Evolutionary conservation across 2,113 vertebrate genomes (phyloP), one percentile per base, ranked within the genome.

Genomic region (Heterotilapia buettikoferi): DNA sequence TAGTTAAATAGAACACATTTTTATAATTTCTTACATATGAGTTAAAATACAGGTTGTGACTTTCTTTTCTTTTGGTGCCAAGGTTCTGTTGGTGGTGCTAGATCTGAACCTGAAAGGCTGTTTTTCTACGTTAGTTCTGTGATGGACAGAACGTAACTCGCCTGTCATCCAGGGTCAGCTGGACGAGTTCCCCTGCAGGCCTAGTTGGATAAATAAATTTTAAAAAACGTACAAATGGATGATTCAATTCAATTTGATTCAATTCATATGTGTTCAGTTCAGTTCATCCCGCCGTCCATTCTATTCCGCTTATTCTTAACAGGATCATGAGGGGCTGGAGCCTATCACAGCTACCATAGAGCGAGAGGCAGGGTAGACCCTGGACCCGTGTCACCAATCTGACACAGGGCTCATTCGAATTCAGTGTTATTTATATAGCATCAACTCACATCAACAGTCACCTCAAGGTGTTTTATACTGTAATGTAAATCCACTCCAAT

Each of bases 181-280:
- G n/a, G 1, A 21, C 7, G 4, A 68, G 19, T 21, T 40, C 33
- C 33, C 61, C 63, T 40, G 6, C 63, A 68, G 33, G 6, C 33
- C 0, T 68, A 68, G 33, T 43, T 43, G 66, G n/a, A 43, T 4
- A 21, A 14, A 71, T 2, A 66, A 4, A 66, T 66, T 36, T 36
- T 5, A 1, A 66, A 66, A 66, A 66, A 66, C 0, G 4, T 12
- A 36, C 33, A 66, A 66, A 36, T 66, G 61, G 31, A 66, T 63
- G 18, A n/a, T 36, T 63, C 59, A 7, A 18, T 36, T 66, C 10
- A 36, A 66, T 66, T 5, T 36, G 31, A n/a, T 3, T 66, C 6
- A 5, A 1, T n/a, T 36, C 0, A 36, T 66, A 5, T 36, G 9
- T 2, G 9, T 0, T 66, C 18, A 36, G 18, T 66, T 66, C 2